Base-by-base conservation (phyloP, 2,888 invertebrate species). In the Luperina testacea region DNA sequence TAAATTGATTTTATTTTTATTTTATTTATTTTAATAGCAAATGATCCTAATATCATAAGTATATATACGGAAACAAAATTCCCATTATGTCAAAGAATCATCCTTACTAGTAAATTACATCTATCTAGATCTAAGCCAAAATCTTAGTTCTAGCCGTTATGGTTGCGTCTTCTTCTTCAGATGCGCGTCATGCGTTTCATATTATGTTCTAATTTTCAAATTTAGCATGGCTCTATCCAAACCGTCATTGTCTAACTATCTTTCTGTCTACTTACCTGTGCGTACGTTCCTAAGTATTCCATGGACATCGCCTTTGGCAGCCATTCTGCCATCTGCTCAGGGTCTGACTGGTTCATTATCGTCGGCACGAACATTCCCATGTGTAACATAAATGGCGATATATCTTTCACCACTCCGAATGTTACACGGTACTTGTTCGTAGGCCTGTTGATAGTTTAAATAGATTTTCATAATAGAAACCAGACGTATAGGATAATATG, bases 331-430 rank as follows among this genome's bases (percentile, higher is more conserved):
- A 98, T 98, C 93, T 99, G 99, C 71, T 99, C 98, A 59, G 98
- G 95, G 0, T 98, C 98, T 15, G 98, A 98, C 94, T 99, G 99
- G 0, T 98, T 98, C 97, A 98, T 97, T 70, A 99, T 96, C 0
- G 99, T 98, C 0, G 99, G 99, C 77, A 99, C 97, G 91, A 99
- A 99, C 99, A 99, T 99, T 0, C 98, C 98, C 95, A 98, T 98
- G 93, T 99, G 99, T 1, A 99, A 96, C 70, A 98, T 96, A 75
- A 97, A 92, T 0, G 97, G 98, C 83, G 98, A 97, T 32, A 98
- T 97, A 90, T 98, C 98, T 90, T 97, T 97, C 6, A 93, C 87
- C 4, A 95, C 89, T 0, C 91, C 95, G 11, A 91, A 82, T n/a
- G 91, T 89, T 5, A 93, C 90, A 1, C 92, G 92, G 81, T 93